These are phyloP conservation scores for Cheilosia soror DNA, from an alignment of 2,888 invertebrate species.

Conservation along the genomic window DNA sequence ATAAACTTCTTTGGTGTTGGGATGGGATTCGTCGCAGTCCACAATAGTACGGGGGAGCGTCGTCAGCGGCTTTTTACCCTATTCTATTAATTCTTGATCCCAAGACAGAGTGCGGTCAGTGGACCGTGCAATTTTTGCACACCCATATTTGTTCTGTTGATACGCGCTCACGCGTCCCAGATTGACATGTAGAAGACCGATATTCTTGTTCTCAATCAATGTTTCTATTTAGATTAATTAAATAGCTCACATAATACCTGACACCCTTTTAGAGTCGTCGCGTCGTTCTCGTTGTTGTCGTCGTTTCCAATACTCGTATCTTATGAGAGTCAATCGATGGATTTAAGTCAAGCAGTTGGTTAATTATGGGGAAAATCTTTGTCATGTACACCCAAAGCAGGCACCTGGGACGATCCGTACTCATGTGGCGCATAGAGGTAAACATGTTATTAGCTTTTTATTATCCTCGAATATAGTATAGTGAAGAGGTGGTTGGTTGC, in stretches of 20 bases:
- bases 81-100: constrained; percentile 40
- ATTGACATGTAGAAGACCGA: constrained; percentile 72
- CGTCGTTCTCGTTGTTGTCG: not conserved
- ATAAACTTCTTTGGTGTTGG: constrained; percentile 57
- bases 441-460: constrained; percentile 75
- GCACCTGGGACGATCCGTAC: constrained; percentile 52
- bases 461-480: constrained; percentile 52
- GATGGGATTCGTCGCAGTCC: constrained; percentile 58
- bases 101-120: constrained; percentile 53
- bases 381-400: constrained; percentile 38
- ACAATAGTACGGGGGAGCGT: constrained; percentile 56
- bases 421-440: constrained; percentile 59
- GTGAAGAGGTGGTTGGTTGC: constrained; percentile 60
- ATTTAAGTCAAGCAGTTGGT: constrained; percentile 69
- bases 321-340: constrained; percentile 45
- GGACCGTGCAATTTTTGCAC: constrained; percentile 72
- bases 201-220: constrained; percentile 73
- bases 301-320: not conserved
- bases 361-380: constrained; percentile 73
- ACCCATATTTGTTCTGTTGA: constrained; percentile 73
- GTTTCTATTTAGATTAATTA: constrained; percentile 74
- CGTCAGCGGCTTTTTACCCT: constrained; percentile 48
- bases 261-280: constrained; percentile 56
- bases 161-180: constrained; percentile 72
- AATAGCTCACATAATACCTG: constrained; percentile 69